Evolutionary conservation across 2,888 invertebrate genomes (phyloP), one percentile per base, ranked within the genome.

Genomic region (Hirtodrosophila histrioides): DNA sequence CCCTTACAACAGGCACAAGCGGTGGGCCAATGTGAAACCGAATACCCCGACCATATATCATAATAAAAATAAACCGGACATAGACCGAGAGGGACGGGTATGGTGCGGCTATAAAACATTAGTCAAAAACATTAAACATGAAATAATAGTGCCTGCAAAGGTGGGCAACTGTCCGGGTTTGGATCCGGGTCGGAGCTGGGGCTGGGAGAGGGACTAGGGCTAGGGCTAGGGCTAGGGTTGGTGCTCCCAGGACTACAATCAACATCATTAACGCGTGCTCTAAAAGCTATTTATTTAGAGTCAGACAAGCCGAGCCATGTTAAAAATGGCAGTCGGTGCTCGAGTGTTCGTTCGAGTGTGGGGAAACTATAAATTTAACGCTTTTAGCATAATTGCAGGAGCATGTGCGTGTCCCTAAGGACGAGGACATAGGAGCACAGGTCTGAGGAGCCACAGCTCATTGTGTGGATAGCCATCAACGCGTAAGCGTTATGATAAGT

Each of bases 211-310:
- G 27, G 6, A 3, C 27, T 27, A 27, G 27, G 6, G 27, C 27
- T 27, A 27, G 27, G 6, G 27, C 8, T 11, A 12, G 35, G 37
- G 39, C 27, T 17, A 3, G 31, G 36, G 31, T 9, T 10, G 43
- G 31, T 24, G 40, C 24, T 75, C 82, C 79, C 77, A 57, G 60
- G 78, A 62, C 82, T 68, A 72, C 85, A 82, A 82, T 86, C 87
- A 86, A 82, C 82, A 82, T 86, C 82, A 82, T 82, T 82, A 82
- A 86, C 85, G 87, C 68, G 69, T 84, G 85, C 81, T 82, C 81
- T 81, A 84, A 82, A 82, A 84, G 85, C 82, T 82, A 82, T 82
- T 82, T 82, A 78, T 86, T 86, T 75, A 64, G 68, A 65, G 45
- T 72, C 63, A 63, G 83, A 82, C 86, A 74, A 61, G 79, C 40